These are phyloP conservation scores for Ennomos fuscantarius DNA, from an alignment of 2,888 invertebrate genomes.

Conservation along the genomic window DNA sequence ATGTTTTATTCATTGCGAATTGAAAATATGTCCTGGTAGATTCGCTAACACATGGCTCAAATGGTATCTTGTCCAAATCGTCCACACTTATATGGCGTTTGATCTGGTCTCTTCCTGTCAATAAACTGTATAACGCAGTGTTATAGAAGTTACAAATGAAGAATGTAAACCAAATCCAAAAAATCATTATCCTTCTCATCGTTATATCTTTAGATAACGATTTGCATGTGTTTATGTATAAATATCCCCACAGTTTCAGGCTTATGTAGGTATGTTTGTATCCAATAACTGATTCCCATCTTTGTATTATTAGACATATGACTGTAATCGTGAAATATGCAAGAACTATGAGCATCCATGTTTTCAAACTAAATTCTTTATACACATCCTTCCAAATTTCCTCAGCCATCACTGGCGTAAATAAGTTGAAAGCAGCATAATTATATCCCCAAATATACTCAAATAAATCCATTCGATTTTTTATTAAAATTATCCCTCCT, in stretches of 20 bases:
- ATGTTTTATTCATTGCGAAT: slow-evolving; percentile 51
- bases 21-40: slow-evolving; percentile 48
- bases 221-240: slow-evolving; percentile 52
- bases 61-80: slow-evolving; percentile 47
- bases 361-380: slow-evolving; percentile 50
- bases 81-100: slow-evolving; percentile 41
- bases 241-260: slow-evolving; percentile 59
- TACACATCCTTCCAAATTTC: slow-evolving; percentile 60
- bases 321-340: slow-evolving; percentile 42
- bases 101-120: slow-evolving; percentile 52
- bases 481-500: slow-evolving; percentile 57
- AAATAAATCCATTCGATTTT: slow-evolving; percentile 57
- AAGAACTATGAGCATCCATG: slow-evolving; percentile 58
- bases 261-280: slow-evolving; percentile 41
- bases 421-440: slow-evolving; percentile 51
- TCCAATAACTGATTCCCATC: slow-evolving; percentile 35
- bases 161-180: slow-evolving; percentile 68
- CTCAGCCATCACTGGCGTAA: slow-evolving; percentile 48
- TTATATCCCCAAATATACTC: slow-evolving; percentile 63
- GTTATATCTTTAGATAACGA: slow-evolving; percentile 48
- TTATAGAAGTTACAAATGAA: slow-evolving; percentile 65
- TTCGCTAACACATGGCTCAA: slow-evolving; percentile 57
- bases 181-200: slow-evolving; percentile 51
- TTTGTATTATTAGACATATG: slow-evolving; percentile 36
- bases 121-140: slow-evolving; percentile 59